Conservation (phyloP, 1,140 invertebrate species). For the Drosophila albomicans region DNA sequence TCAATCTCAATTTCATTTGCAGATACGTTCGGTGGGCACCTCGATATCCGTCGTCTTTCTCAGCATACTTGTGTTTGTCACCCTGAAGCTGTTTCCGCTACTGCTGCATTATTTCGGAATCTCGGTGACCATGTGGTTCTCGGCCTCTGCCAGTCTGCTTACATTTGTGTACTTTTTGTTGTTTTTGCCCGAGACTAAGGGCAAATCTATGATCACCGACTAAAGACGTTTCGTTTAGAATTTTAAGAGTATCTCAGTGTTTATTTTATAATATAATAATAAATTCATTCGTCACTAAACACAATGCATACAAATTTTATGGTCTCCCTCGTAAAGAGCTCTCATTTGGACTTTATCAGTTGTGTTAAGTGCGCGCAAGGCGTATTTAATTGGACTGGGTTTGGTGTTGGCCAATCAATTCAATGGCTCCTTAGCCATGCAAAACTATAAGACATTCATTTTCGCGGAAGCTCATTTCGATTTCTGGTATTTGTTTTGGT, state of each 20-base stretch:
- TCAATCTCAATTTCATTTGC: neutral
- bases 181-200: constrained; percentile 89
- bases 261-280: constrained; percentile 3
- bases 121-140: constrained; percentile 72
- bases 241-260: neutral
- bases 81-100: constrained; percentile 65
- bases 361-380: constrained; percentile 32
- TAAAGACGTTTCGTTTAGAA: neutral
- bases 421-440: constrained; percentile 85
- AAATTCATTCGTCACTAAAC: constrained; percentile 2
- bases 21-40: constrained; percentile 71
- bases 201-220: constrained; percentile 20
- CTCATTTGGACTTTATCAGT: constrained; percentile 18
- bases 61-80: constrained; percentile 55
- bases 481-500: constrained; percentile 43
- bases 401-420: constrained; percentile 79
- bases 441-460: constrained; percentile 87
- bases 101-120: constrained; percentile 62
- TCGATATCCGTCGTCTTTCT: constrained; percentile 69
- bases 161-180: constrained; percentile 70
- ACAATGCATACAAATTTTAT: constrained; percentile 28
- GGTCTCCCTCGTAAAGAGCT: constrained; percentile 16
- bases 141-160: constrained; percentile 46
- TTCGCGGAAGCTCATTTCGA: constrained; percentile 86
- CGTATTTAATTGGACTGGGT: constrained; percentile 47